Evolutionary conservation across 2,797 vertebrate genomes (phyloP), one percentile per base, ranked within the genome.

Genomic region (Thaleichthys pacificus): DNA sequence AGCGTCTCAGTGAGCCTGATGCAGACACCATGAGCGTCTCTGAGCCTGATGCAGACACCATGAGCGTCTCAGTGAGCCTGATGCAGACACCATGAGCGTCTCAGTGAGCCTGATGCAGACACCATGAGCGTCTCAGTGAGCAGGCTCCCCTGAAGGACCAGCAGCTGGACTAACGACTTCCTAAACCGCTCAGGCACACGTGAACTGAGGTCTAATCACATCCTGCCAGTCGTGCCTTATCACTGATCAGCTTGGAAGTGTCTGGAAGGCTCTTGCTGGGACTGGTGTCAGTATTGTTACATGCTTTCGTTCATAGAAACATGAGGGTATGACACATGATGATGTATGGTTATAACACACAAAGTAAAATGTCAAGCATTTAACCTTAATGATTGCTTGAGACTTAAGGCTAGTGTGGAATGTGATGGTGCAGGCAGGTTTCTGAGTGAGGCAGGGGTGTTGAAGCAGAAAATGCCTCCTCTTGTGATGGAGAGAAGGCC

Each of bases 401-500:
- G 42, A 47, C 42, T 47, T 47, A 42, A 42, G 38, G 38, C 21
- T 14, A 14, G 64, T 66, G 5, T 66, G 14, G 22, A 28, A 4
- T 54, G 15, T n/a, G 51, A 28, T 67, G 66, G 14, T 17, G 15
- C 38, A 28, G 47, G 49, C 24, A 54, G 49, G 47, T 28, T n/a
- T 67, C 3, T 68, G 49, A 28, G 67, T 57, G 14, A 66, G 67
- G 66, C 61, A 12, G 30, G 65, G n/a, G 60, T 66, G 22, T 73
- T 24, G 4, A 35, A 62, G 61, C 51, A 61, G 79, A 68, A 51
- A 72, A 64, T 61, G 24, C 24, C 17, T 73, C 71, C 62, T 51
- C 49, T 68, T n/a, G 64, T 77, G 74, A 82, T 79, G 63, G 77
- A 81, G 84, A 79, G 68, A 51, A 21, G 21, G 15, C 56, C 73